Evolutionary conservation across 2,888 invertebrate genomes (phyloP).

Genomic region (Diogma glabrata): DNA sequence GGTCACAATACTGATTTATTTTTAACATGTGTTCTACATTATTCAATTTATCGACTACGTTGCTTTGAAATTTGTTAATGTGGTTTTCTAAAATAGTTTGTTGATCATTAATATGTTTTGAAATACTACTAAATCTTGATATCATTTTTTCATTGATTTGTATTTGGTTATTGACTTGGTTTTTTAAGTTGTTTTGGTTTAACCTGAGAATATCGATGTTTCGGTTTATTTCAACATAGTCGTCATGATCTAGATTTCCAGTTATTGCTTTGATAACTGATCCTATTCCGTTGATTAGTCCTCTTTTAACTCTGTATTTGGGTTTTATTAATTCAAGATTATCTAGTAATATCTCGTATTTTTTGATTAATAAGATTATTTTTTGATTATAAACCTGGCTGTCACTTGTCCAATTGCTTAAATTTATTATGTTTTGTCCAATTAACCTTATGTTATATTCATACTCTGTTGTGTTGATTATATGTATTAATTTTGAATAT

Average conservation of each 20-base stretch:
- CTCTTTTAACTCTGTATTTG: not conserved
- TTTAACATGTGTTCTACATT: too few relatives aligned
- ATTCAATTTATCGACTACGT: too few relatives aligned
- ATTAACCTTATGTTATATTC: not conserved
- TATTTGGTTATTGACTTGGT: too few relatives aligned
- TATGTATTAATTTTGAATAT: not conserved
- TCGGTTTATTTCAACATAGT: too few relatives aligned
- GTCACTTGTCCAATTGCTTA: not conserved
- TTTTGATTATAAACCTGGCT: not conserved
- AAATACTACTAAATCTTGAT: too few relatives aligned
- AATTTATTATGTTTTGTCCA: not conserved
- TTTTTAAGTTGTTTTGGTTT: too few relatives aligned
- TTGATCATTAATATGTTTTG: too few relatives aligned
- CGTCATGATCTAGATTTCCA: slow-evolving; percentile 1
- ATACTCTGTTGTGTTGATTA: not conserved
- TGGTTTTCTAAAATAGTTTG: too few relatives aligned
- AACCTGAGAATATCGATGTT: too few relatives aligned
- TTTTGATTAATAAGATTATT: not conserved
- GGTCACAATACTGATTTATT: slow-evolving; percentile 12
- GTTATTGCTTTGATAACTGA: too few relatives aligned
- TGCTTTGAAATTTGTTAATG: too few relatives aligned
- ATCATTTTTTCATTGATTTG: too few relatives aligned
- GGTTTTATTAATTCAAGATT: not conserved
- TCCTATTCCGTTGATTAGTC: not conserved
- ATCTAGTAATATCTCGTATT: not conserved